Percentiles rank a stretch among this genome's conserved stretches.
Conservation (phyloP, 1,140 invertebrate species). For the Frieseomelitta varia region DNA sequence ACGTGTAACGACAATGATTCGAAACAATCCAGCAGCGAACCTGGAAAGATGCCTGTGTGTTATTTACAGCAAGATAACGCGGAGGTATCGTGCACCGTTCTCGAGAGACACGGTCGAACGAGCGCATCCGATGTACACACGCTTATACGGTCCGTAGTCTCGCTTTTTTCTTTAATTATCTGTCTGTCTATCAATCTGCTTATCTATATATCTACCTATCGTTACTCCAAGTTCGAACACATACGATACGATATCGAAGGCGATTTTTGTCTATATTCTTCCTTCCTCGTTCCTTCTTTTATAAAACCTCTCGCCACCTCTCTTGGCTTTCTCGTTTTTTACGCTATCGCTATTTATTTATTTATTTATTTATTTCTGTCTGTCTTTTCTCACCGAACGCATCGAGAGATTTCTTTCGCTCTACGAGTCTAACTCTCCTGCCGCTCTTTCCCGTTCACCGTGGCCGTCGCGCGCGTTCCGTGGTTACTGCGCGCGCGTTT, state of each 20-base stretch:
- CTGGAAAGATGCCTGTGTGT: constrained; percentile 13
- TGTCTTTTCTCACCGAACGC: background rate
- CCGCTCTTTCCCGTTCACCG: background rate
- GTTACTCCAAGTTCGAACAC: background rate
- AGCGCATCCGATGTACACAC: constrained; percentile 51
- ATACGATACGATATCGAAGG: too few relatives aligned
- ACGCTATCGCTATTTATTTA: constrained; percentile 21
- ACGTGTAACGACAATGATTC: constrained; percentile 54
- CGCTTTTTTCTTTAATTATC: background rate
- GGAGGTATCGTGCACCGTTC: constrained; percentile 48
- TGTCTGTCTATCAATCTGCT: too few relatives aligned
- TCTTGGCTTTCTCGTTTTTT: background rate
- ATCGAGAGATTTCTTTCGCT: constrained; percentile 2
- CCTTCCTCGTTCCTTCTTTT: background rate
- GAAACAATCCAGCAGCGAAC: constrained; percentile 42
- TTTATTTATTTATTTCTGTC: background rate
- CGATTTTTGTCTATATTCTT: background rate
- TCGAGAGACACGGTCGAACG: constrained; percentile 32
- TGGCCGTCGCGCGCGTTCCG: constrained; percentile 45
- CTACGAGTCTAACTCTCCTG: constrained; percentile 12
- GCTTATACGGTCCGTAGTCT: constrained; percentile 37
- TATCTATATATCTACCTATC: background rate
- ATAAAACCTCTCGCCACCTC: too few relatives aligned
- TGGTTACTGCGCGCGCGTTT: constrained; percentile 56
- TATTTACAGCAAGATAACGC: constrained; percentile 57